phyloP scores from a whole-genome alignment of 2,113 vertebrate species.

The Conger conger region DNA sequence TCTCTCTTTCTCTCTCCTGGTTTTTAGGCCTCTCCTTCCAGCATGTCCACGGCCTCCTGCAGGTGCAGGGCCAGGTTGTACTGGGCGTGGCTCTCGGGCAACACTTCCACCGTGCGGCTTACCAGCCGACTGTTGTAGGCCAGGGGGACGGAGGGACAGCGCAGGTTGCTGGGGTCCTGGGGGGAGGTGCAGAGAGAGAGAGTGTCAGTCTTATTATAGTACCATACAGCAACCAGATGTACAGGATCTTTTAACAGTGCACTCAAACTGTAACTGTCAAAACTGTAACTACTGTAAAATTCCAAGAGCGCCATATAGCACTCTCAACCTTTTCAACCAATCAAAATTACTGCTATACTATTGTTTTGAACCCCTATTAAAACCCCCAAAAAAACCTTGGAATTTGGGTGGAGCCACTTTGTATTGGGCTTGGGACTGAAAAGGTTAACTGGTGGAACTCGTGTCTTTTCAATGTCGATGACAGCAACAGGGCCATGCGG shows the following conservation, averaged over 20 bases:
- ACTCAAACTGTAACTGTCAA: too few relatives aligned
- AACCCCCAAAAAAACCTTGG: too few relatives aligned
- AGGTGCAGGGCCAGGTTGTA: conserved; percentile 89
- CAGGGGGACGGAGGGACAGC: conserved; percentile 80
- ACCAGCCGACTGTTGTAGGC: conserved; percentile 79
- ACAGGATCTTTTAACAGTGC: background rate
- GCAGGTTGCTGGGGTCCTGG: conserved; percentile 87
- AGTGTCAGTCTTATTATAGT: background rate
- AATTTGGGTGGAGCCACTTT: too few relatives aligned
- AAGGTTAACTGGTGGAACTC: too few relatives aligned
- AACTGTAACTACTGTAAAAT: too few relatives aligned
- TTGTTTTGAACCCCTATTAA: too few relatives aligned
- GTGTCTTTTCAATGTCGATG: too few relatives aligned
- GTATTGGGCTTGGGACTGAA: too few relatives aligned
- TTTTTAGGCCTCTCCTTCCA: conserved; percentile 60
- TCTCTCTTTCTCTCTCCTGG: background rate
- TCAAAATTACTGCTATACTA: too few relatives aligned
- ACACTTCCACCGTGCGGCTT: conserved; percentile 82
- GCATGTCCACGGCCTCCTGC: conserved; percentile 82
- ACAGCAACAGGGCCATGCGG: too few relatives aligned
- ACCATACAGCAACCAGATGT: background rate
- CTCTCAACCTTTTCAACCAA: too few relatives aligned
- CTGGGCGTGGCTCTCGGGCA: conserved; percentile 91
- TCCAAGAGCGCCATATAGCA: too few relatives aligned
- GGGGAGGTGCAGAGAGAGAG: background rate